Base-by-base conservation (phyloP, 2,888 invertebrate genomes). In the Ptilodon capucinus region DNA sequence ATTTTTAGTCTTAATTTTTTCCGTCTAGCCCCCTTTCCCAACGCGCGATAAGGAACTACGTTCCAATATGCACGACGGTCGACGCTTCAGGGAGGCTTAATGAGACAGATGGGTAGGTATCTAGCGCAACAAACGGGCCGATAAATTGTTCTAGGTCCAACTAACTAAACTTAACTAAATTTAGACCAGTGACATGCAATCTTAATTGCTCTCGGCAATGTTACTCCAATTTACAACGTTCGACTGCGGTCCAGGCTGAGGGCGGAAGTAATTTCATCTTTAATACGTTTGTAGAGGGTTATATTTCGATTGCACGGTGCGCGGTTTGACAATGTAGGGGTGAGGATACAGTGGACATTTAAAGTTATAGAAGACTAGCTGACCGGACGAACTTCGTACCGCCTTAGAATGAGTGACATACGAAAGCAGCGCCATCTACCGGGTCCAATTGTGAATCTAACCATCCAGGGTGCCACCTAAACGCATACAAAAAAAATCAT, bases 141-240 rank as follows among this genome's bases (percentile, higher is more conserved):
- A 79, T 82, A 84, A 84, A 84, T 85, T 81, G 66, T 62, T 64
- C 64, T 55, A 60, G 58, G 72, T n/a, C n/a, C n/a, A n/a, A n/a
- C n/a, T n/a, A n/a, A n/a, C n/a, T n/a, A n/a, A n/a, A 74, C 72
- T 79, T 66, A 80, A 81, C 80, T 78, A 76, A 81, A 84, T 82
- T 81, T 71, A 73, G 75, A 71, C 68, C 64, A 75, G 69, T 75
- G 83, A 84, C 85, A 79, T 83, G 79, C 84, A 81, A 84, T 84
- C 84, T 85, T 86, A 86, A 86, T 86, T 82, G 80, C 81, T 73
- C 64, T 60, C 63, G 69, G 72, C 74, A 70, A 71, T 76, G 76
- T 73, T 77, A 71, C 69, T 74, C 60, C 69, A 79, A 79, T 80
- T 79, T 78, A 78, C 79, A 77, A 68, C 68, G 64, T 71, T 71